Base-by-base conservation (phyloP, 2,113 vertebrate species). In the Piprites chloris region DNA sequence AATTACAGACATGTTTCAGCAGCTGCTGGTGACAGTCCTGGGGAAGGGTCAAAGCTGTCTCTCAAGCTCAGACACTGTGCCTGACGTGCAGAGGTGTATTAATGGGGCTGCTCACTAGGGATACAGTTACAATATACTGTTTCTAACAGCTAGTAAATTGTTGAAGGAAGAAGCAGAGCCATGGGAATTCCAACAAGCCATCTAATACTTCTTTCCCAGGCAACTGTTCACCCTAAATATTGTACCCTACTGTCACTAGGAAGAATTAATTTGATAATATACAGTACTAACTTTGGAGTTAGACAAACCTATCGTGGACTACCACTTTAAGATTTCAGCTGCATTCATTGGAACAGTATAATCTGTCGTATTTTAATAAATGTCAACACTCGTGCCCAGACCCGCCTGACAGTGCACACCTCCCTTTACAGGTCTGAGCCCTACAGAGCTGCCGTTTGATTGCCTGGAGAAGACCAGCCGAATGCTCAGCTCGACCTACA, bases 401-500 rank as follows among this genome's bases (percentile, higher is more conserved):
- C 24, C 23, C 47, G 32, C 13, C 50, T 94, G 66, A 86, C 47
- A 68, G 18, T 12, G 5, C 53, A 33, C 16, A 22, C 35, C 28
- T 89, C 44, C 27, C 61, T 65, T 75, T 74, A 6, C 93, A 99
- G 99, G 99, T 71, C 98, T 99, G 93, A 99, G 99, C 95, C 99
- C 99, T 47, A 99, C 99, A 0, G 99, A 99, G 95, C 97, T 99
- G 91, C 99, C 99, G 0, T 99, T 99, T 12, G 99, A 99, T 94
- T 99, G 99, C 78, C 97, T 99, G 83, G 99, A 99, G 98, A 99
- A 99, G 97, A 99, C 98, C 22, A 99, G 99, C 95, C 98, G 99
- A 44, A 99, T 99, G 99, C 98, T 99, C 81, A 99, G 99, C 95
- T 98, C 99, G 3, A 99, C 99, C 2, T 99, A 99, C 98, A 99